These are phyloP conservation scores for Agrilus planipennis DNA, from an alignment of 1,140 invertebrate species.

Conservation along the genomic window DNA sequence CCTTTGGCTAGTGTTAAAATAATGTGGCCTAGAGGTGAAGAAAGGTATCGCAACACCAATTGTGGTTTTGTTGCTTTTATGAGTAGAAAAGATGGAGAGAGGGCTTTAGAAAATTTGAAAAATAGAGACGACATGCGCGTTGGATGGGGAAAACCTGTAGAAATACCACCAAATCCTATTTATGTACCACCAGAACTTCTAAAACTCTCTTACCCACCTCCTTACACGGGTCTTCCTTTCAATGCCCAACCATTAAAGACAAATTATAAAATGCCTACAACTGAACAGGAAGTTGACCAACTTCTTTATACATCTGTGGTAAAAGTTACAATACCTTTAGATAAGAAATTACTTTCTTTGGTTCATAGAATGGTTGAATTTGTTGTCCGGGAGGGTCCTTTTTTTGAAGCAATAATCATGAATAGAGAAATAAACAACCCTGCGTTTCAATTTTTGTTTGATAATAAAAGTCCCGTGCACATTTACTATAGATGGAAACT, in stretches of 20 bases:
- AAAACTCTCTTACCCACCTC: conserved; percentile 68
- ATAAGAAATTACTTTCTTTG: conserved; percentile 50
- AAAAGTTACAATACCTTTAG: conserved; percentile 82
- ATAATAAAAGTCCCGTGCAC: conserved; percentile 92
- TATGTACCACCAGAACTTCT: conserved; percentile 86
- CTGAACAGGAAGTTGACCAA: conserved; percentile 54
- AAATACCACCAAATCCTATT: conserved; percentile 85
- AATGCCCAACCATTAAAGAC: conserved; percentile 74
- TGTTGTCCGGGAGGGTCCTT: conserved; percentile 93
- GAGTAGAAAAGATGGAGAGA: conserved; percentile 75
- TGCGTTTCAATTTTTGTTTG: conserved; percentile 90
- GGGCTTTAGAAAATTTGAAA: conserved; percentile 65
- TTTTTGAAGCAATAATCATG: conserved; percentile 99
- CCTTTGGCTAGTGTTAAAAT: conserved; percentile 87
- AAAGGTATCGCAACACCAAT: conserved; percentile 40
- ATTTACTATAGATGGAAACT: conserved; percentile 98
- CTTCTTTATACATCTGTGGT: conserved; percentile 80
- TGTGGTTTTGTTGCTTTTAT: conserved; percentile 91
- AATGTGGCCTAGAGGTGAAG: conserved; percentile 65
- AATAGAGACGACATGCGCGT: conserved; percentile 92
- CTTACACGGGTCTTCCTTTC: conserved; percentile 83
- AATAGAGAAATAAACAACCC: conserved; percentile 94
- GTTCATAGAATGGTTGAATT: conserved; percentile 99
- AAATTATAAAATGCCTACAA: conserved; percentile 32
- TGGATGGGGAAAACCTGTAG: conserved; percentile 95